phyloP scores from a whole-genome alignment of 2,888 invertebrate species.

The Protodeltote pygarga region DNA sequence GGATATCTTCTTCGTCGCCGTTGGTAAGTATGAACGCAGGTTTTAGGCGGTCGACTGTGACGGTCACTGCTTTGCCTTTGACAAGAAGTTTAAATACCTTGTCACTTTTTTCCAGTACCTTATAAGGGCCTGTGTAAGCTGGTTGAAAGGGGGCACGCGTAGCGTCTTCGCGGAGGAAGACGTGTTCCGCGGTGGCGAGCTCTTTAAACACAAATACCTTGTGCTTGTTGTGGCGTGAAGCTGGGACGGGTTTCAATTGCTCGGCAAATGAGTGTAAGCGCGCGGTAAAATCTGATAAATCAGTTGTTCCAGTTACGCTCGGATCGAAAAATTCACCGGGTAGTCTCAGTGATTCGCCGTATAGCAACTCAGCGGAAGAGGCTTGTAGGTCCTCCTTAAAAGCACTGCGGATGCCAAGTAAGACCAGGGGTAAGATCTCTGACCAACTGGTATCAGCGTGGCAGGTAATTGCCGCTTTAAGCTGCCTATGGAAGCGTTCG shows the following conservation, averaged over 20 bases:
- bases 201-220: conserved; percentile 48
- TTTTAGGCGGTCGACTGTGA: conserved; percentile 5
- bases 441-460: not conserved
- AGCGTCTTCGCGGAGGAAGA: conserved; percentile 46
- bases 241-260: conserved; percentile 27
- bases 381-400: conserved; percentile 47
- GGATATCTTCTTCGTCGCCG: not conserved
- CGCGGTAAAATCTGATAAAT: conserved; percentile 31
- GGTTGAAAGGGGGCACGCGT: conserved; percentile 41
- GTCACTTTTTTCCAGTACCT: conserved; percentile 34
- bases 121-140: conserved; percentile 48
- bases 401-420: conserved; percentile 37
- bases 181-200: conserved; percentile 30
- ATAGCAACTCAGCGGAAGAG: conserved; percentile 48
- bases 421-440: conserved; percentile 11
- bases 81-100: conserved; percentile 40
- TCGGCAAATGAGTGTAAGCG: conserved; percentile 21
- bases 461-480: not conserved
- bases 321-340: conserved; percentile 49
- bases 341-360: no score
- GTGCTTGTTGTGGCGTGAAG: conserved; percentile 29
- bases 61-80: conserved; percentile 4
- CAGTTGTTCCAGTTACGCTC: not conserved
- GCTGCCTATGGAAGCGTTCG: no score
- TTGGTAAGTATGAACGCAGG: conserved; percentile 3